A percentile compares a stretch with the other conserved stretches of the same genome.
Evolutionary conservation across 37 sponge, comb jelly and placozoan species (phyloP).

Genomic region (Beroe ovata): DNA sequence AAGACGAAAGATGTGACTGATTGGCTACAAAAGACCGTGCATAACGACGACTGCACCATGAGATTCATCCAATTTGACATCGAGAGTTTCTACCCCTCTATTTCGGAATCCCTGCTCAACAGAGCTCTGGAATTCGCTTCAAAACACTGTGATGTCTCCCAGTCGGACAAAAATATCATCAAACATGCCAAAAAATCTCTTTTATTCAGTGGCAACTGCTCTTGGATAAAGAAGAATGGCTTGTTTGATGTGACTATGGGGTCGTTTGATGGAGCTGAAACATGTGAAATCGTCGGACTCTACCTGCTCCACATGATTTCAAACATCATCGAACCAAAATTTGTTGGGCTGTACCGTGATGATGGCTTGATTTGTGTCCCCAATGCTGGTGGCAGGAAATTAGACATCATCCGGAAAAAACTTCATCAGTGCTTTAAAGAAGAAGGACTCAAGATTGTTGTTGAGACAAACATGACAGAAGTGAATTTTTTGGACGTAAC

Average conservation of each 20-base stretch:
- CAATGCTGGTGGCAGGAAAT: background rate
- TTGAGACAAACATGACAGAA: background rate
- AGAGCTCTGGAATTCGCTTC: background rate
- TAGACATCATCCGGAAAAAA: background rate
- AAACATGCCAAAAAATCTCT: background rate
- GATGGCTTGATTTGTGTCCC: background rate
- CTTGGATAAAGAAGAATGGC: background rate
- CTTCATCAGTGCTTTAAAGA: background rate
- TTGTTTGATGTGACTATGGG: background rate
- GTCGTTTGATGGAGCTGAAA: background rate
- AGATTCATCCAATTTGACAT: background rate
- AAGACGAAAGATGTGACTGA: background rate
- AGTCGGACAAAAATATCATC: background rate
- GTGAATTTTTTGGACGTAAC: background rate
- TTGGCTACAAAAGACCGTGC: background rate
- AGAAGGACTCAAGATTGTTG: background rate
- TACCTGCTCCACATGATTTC: background rate
- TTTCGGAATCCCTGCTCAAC: slow-evolving; percentile 6
- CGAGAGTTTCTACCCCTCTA: background rate
- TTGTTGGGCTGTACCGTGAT: background rate
- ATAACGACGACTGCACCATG: background rate
- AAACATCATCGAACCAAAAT: background rate
- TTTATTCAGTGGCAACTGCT: background rate
- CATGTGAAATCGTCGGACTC: background rate
- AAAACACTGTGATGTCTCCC: background rate